Evolutionary conservation across 2,797 vertebrate species (phyloP), one percentile per base, ranked within the genome.

Genomic region (Agapornis canus): DNA sequence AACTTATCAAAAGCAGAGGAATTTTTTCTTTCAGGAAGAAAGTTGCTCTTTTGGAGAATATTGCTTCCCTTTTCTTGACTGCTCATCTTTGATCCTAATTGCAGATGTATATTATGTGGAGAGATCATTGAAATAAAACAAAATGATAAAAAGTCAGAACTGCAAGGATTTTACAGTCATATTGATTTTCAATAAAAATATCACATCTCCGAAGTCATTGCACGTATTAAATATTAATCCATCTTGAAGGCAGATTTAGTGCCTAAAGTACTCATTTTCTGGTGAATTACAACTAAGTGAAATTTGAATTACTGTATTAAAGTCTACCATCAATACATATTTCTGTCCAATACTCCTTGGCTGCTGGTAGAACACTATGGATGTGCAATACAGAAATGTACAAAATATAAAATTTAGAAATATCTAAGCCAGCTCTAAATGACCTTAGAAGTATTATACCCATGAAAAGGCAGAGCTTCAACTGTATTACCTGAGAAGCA

Each of bases 101-200:
- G 73, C 51, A 88, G 31, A 59, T 76, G 17, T 71, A 57, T 56
- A 23, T 86, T 79, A 71, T 48, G 86, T 29, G 51, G 59, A 79
- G 59, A 63, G 27, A 89, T 79, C 76, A 72, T 4, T 75, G 78
- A 89, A 91, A 81, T 90, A 92, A 83, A 94, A 64, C 43, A 89
- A 90, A 93, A 86, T 87, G 31, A 89, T 91, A 80, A 89, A 70
- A 89, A 78, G 77, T 92, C 23, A 0, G 51, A 85, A 92, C 48
- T 4, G 0, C 32, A 57, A 84, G 31, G 69, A 61, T 89, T 93
- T 95, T 82, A 69, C n/a, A 82, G 47, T 82, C 47, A 54, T 81
- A 91, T 72, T 90, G 72, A 93, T 95, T 96, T 90, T 95, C 72
- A 78, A 56, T 81, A 75, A 93, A 92, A 94, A 90, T 70, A 90